Base-by-base conservation (phyloP, 1,140 invertebrate species). In the Grapholita molesta region DNA sequence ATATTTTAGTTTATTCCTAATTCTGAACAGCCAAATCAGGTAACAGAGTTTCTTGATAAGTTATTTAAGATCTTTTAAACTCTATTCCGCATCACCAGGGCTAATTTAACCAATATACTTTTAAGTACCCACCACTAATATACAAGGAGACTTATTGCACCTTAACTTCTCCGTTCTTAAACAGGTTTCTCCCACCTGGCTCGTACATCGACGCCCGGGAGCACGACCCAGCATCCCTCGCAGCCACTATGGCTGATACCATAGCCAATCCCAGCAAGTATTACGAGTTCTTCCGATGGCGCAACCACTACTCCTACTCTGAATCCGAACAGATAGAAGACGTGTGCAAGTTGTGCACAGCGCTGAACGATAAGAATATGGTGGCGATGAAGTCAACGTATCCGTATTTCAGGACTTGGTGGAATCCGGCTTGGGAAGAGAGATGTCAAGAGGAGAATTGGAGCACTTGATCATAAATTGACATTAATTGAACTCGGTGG, bases 121-220 rank as follows among this genome's bases (percentile, higher is more conserved):
- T n/a, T n/a, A n/a, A n/a, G n/a, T n/a, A n/a, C n/a, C n/a, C n/a
- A n/a, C n/a, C n/a, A n/a, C n/a, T n/a, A n/a, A n/a, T n/a, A n/a
- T n/a, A n/a, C n/a, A n/a, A n/a, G n/a, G n/a, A n/a, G n/a, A n/a
- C n/a, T n/a, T n/a, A n/a, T n/a, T n/a, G n/a, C n/a, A n/a, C n/a
- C n/a, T n/a, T n/a, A n/a, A n/a, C n/a, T n/a, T n/a, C n/a, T n/a
- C n/a, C n/a, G n/a, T n/a, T n/a, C n/a, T n/a, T n/a, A n/a, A n/a
- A n/a, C 84, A 90, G 88, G 53, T 90, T 88, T 65, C 77, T 90
- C 15, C 86, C 88, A 1, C 86, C 88, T 5, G 79, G 83, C 0
- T 85, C 86, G 0, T 90, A 88, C 25, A 48, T 90, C 15, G 82
- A 89, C 65, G 88, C 80, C 0, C 66, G 61, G 7, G 73, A 67